Conservation (phyloP, 2,113 vertebrate species). For the Scophthalmus maximus region DNA sequence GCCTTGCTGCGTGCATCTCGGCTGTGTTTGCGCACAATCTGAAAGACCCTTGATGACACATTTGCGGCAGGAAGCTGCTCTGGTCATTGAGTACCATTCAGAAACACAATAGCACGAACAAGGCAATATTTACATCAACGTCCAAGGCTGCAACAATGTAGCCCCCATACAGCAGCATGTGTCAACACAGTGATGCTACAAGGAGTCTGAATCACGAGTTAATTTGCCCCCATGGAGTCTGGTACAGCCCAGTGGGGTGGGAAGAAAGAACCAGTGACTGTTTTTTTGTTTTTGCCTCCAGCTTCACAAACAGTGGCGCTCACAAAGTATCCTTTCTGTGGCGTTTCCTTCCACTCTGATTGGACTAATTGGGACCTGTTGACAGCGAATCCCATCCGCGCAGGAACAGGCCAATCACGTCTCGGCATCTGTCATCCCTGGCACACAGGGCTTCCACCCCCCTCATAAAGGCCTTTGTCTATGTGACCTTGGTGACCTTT, state of each 20-base stretch:
- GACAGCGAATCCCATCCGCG: conserved; percentile 87
- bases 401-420: conserved; percentile 85
- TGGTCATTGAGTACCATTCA: conserved; percentile 70
- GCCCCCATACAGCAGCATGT: conserved; percentile 46
- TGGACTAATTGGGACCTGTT: conserved; percentile 87
- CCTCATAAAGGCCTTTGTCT: conserved; percentile 84
- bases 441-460: conserved; percentile 79
- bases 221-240: conserved; percentile 67
- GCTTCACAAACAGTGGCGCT: conserved; percentile 83
- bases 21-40: conserved; percentile 44
- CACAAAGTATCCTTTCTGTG: conserved; percentile 87
- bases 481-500: conserved; percentile 78
- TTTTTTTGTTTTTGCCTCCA: conserved; percentile 83
- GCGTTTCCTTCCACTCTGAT: conserved; percentile 86
- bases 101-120: conserved; percentile 69
- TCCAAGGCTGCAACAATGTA: conserved; percentile 78
- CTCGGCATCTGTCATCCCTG: conserved; percentile 84
- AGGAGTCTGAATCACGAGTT: conserved; percentile 68
- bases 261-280: conserved; percentile 78
- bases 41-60: conserved; percentile 76
- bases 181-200: conserved; percentile 68
- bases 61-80: conserved; percentile 80
- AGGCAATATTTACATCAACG: conserved; percentile 84
- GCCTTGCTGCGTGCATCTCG: conserved; percentile 20
- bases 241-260: conserved; percentile 50